Evolutionary conservation across 2,888 invertebrate genomes (phyloP).

Genomic region (Lacanobia oleracea): DNA sequence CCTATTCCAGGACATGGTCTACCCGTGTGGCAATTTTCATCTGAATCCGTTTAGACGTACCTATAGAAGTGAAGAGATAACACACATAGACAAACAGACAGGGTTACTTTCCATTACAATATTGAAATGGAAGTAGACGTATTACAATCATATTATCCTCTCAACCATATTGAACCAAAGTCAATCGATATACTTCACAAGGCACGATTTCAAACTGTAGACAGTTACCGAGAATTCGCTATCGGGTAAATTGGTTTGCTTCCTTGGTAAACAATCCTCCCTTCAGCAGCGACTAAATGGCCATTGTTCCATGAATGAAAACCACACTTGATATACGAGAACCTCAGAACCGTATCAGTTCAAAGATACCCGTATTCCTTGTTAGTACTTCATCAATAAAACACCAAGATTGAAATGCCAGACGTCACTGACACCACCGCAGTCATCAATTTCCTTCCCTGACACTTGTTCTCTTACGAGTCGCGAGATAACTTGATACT

Average conservation of each 20-base stretch:
- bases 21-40: too few relatives aligned
- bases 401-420: constrained; percentile 52
- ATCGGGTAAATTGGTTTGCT: constrained; percentile 13
- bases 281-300: constrained; percentile 18
- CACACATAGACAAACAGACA: too few relatives aligned
- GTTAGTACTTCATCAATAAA: constrained; percentile 42
- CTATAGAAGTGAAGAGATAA: too few relatives aligned
- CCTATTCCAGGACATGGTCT: too few relatives aligned
- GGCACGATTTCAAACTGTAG: constrained; percentile 3
- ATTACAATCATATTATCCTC: too few relatives aligned
- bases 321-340: constrained; percentile 24
- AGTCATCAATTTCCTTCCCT: constrained; percentile 59
- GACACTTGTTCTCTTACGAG: constrained; percentile 48
- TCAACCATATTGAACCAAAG: neutral
- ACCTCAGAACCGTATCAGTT: constrained; percentile 21
- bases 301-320: constrained; percentile 13
- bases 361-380: constrained; percentile 27
- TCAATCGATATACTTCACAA: neutral
- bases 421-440: constrained; percentile 42
- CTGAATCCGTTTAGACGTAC: too few relatives aligned
- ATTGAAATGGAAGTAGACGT: too few relatives aligned
- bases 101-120: too few relatives aligned
- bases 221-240: neutral
- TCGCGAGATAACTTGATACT: constrained; percentile 58
- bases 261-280: neutral